Conservation (phyloP, 2,797 vertebrate species). For the Spondyliosoma cantharus region DNA sequence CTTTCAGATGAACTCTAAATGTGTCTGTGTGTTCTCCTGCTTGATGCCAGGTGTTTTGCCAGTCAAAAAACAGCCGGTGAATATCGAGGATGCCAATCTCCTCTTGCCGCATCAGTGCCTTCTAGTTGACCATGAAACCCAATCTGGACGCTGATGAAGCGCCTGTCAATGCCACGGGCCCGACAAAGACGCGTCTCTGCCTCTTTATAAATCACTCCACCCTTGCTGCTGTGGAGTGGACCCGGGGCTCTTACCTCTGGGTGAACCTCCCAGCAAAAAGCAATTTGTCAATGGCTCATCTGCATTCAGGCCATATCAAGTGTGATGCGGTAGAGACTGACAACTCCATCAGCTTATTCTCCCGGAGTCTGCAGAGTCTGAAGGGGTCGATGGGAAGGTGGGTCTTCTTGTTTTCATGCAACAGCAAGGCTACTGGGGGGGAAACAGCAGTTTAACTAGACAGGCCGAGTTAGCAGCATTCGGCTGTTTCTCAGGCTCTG, state of each 20-base stretch:
- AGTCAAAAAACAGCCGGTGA: conserved; percentile 35
- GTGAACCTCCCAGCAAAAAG: conserved; percentile 76
- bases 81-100: conserved; percentile 61
- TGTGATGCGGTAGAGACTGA: conserved; percentile 64
- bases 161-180: conserved; percentile 71
- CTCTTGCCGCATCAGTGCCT: conserved; percentile 61
- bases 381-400: conserved; percentile 30
- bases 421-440: conserved; percentile 21
- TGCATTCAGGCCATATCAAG: conserved; percentile 77
- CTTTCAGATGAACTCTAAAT: background rate
- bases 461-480: conserved; percentile 23
- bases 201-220: conserved; percentile 76
- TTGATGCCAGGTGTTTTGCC: conserved; percentile 37
- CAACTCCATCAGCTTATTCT: conserved; percentile 70
- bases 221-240: conserved; percentile 44
- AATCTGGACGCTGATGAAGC: conserved; percentile 76
- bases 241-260: conserved; percentile 67
- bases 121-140: conserved; percentile 78
- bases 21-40: background rate
- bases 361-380: conserved; percentile 23
- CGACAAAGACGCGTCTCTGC: conserved; percentile 67
- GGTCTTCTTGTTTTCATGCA: conserved; percentile 51
- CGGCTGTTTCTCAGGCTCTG: conserved; percentile 30
- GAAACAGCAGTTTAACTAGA: conserved; percentile 54
- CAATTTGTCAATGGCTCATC: conserved; percentile 81